A percentile compares a stretch with the other conserved stretches of the same genome.
phyloP scores from a whole-genome alignment of 1,140 invertebrate genomes.

The Saccostrea cuccullata region DNA sequence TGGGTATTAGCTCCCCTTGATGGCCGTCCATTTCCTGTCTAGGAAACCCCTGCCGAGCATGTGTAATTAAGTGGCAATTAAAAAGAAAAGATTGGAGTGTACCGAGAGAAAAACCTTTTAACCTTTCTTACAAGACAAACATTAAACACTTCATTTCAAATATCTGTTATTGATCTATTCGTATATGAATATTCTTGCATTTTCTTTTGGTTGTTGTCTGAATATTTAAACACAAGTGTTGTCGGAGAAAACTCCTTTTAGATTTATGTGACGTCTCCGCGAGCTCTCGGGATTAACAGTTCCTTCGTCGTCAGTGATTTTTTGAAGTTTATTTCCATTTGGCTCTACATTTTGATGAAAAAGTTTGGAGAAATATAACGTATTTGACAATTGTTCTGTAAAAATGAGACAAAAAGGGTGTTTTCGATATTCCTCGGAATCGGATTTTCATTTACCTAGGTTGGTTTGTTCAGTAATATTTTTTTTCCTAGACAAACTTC shows the following conservation, averaged over 20 bases:
- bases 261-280: not conserved
- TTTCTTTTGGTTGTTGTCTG: slow-evolving; percentile 8
- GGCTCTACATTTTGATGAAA: not conserved
- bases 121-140: slow-evolving; percentile 8
- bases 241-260: not conserved
- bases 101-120: not conserved
- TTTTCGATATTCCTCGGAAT: not conserved
- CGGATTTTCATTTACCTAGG: slow-evolving; percentile 5
- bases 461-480: not conserved
- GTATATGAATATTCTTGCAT: slow-evolving; percentile 4
- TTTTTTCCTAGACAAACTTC: not conserved
- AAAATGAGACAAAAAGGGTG: slow-evolving; percentile 5
- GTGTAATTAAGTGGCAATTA: slow-evolving; percentile 20
- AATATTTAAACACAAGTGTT: slow-evolving; percentile 12
- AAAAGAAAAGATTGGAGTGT: not conserved
- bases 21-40: not conserved
- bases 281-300: not conserved
- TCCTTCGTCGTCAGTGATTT: not conserved
- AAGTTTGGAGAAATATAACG: not conserved
- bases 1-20: not conserved
- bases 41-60: slow-evolving; percentile 13
- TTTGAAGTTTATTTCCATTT: not conserved
- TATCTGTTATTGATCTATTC: slow-evolving; percentile 13
- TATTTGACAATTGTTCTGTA: not conserved
- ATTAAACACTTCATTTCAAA: slow-evolving; percentile 21